phyloP scores from a whole-genome alignment of 2,113 vertebrate species.

The Rhineura floridana region DNA sequence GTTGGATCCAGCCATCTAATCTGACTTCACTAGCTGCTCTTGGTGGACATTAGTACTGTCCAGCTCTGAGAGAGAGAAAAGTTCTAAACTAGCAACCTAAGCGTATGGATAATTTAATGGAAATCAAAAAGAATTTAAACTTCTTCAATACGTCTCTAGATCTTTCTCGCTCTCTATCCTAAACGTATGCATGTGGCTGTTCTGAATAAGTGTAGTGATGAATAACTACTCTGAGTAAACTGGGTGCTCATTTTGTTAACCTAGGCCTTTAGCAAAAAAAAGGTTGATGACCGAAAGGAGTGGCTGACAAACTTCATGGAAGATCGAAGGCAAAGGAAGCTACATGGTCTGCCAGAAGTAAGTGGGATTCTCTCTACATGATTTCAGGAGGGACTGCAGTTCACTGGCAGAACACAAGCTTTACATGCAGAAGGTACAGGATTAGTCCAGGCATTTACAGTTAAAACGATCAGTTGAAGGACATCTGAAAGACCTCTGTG shows the following conservation, averaged over 20 bases:
- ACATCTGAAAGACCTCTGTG: neutral
- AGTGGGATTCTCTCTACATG: constrained; percentile 46
- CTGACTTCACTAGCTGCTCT: fast-evolving
- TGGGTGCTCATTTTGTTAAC: constrained; percentile 49
- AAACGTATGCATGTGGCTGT: neutral
- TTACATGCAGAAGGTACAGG: neutral
- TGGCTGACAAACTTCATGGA: constrained; percentile 98
- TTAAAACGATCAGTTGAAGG: neutral
- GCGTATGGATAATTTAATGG: neutral
- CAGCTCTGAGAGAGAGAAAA: neutral
- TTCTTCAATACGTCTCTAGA: neutral
- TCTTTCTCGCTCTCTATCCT: neutral
- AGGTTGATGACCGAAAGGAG: constrained; percentile 93
- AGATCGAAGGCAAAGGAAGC: constrained; percentile 87
- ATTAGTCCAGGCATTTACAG: neutral
- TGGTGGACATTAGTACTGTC: neutral
- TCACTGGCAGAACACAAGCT: neutral
- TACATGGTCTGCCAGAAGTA: constrained; percentile 94
- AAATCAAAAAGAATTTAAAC: neutral
- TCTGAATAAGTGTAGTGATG: neutral
- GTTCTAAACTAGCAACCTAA: neutral
- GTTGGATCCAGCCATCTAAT: neutral
- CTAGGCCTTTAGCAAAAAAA: constrained; percentile 99
- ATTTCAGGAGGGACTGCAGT: constrained; percentile 6
- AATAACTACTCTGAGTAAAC: constrained; percentile 6